Conservation (phyloP, 2,113 vertebrate species). For the Mesembrinibis cayennensis region DNA sequence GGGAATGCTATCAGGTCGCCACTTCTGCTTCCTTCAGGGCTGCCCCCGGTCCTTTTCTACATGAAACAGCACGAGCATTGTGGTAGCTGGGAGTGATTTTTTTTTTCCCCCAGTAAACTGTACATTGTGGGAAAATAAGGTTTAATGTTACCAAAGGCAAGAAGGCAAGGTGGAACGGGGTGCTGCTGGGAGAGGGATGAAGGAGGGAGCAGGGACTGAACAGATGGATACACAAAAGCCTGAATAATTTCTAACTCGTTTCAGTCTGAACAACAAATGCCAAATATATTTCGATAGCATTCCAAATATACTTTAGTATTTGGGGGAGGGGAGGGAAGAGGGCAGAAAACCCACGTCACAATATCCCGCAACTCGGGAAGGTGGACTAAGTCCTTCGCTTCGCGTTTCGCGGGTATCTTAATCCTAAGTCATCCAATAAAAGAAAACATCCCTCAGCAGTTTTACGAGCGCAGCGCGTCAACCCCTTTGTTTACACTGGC, state of each 20-base stretch:
- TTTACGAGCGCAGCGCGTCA: background rate
- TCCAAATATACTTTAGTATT: background rate
- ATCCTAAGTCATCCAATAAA: conserved; percentile 2
- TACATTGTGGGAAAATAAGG: background rate
- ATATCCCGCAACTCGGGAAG: background rate
- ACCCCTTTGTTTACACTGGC: conserved; percentile 44
- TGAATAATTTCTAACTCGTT: background rate
- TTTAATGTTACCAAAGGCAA: background rate
- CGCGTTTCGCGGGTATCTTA: background rate
- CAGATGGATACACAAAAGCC: background rate
- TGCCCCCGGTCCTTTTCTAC: background rate
- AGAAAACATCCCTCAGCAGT: background rate
- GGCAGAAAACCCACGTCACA: background rate
- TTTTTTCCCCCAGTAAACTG: background rate
- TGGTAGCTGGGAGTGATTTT: background rate
- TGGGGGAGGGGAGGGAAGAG: background rate
- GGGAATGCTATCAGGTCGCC: background rate
- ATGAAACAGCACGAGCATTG: background rate
- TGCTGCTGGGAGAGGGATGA: background rate
- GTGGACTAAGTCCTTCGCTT: background rate
- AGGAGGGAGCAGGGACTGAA: background rate
- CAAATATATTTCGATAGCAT: background rate
- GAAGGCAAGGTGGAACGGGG: background rate
- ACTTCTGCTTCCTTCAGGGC: background rate
- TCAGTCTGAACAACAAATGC: background rate